These are phyloP conservation scores for Phoebastria nigripes DNA, from an alignment of 2,797 vertebrate genomes.

Conservation along the genomic window DNA sequence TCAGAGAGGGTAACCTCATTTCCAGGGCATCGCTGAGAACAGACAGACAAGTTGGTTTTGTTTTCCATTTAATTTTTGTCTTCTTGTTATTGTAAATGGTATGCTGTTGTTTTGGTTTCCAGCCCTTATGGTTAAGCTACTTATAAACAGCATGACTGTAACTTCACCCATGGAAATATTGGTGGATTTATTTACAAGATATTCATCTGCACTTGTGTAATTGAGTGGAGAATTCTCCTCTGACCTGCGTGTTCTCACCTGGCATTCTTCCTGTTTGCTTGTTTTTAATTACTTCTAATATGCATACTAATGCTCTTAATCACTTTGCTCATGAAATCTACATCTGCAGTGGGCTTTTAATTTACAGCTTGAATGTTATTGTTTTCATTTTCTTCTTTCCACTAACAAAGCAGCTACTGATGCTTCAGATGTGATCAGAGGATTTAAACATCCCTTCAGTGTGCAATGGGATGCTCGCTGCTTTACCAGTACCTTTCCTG, in stretches of 20 bases:
- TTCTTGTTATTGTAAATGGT: not conserved
- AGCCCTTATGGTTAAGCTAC: not conserved
- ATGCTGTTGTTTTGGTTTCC: not conserved
- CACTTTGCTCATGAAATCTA: slow-evolving; percentile 5
- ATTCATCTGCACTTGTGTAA: not conserved
- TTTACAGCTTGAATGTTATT: not conserved
- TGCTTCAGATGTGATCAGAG: not conserved
- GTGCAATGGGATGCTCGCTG: not conserved
- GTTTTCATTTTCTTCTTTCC: not conserved
- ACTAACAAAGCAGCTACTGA: not conserved
- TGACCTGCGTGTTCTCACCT: not conserved
- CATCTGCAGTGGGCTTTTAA: slow-evolving; percentile 42
- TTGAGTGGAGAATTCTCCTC: not conserved
- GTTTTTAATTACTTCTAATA: slow-evolving; percentile 42
- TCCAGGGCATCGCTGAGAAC: not conserved
- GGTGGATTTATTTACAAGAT: slow-evolving; percentile 39
- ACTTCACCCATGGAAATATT: not conserved
- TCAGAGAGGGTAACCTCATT: not conserved
- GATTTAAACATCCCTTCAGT: not conserved
- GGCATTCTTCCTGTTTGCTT: not conserved
- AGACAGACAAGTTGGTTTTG: not conserved
- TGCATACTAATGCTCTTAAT: slow-evolving; percentile 10
- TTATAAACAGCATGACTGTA: slow-evolving; percentile 14
- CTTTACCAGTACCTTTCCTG: not conserved
- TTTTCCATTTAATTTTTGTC: not conserved